A percentile compares a stretch with the other conserved stretches of the same genome.
phyloP scores from a whole-genome alignment of 2,888 invertebrate genomes.

The Patella ulyssiponensis region DNA sequence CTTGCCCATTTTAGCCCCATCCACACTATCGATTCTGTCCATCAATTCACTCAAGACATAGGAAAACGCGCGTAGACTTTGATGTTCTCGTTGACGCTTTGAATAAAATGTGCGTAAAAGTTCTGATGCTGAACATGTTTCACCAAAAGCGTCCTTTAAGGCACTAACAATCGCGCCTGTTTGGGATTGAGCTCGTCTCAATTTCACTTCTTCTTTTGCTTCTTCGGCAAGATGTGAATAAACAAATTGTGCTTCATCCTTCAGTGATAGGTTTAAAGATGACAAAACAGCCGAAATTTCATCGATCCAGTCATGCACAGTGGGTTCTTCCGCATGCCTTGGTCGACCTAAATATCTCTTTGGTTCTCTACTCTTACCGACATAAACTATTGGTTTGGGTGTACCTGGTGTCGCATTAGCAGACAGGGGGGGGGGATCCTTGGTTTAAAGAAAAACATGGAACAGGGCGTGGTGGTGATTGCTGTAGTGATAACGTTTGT shows the following conservation, averaged over 20 bases:
- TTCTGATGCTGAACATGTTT: background rate
- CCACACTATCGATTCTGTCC: background rate
- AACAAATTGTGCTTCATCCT: background rate
- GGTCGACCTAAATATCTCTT: background rate
- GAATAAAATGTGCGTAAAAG: background rate
- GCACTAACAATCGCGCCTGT: background rate
- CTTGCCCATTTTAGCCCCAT: background rate
- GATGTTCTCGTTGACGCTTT: background rate
- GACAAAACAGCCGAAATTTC: background rate
- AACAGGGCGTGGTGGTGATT: too few relatives aligned
- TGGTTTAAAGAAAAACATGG: too few relatives aligned
- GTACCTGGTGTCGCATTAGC: too few relatives aligned
- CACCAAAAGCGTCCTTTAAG: background rate
- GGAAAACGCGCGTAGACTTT: background rate
- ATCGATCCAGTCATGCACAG: constrained; percentile 8
- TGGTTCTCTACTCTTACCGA: constrained; percentile 7
- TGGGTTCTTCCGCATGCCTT: background rate
- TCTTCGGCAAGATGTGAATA: background rate
- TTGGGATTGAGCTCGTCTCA: background rate
- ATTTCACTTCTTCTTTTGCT: constrained; percentile 1
- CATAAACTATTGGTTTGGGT: background rate
- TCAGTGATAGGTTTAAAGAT: background rate
- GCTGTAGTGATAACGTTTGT: too few relatives aligned
- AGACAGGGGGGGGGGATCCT: too few relatives aligned
- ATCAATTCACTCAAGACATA: background rate